phyloP scores from a whole-genome alignment of 2,797 vertebrate genomes.

The Hypotaenidia okinawae region DNA sequence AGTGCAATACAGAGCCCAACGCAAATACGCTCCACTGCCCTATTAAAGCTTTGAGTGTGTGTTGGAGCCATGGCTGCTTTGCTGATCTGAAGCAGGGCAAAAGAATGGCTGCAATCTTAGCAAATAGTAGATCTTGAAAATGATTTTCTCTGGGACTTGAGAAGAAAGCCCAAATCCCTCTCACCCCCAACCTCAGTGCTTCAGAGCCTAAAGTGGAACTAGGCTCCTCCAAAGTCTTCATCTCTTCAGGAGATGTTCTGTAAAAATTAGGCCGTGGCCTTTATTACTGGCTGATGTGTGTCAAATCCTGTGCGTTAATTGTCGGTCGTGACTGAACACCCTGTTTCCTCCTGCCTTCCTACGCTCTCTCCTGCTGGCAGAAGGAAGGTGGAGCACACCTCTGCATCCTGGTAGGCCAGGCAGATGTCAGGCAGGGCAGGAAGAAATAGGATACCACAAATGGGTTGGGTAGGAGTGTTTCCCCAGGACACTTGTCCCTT shows the following conservation, averaged over 20 bases:
- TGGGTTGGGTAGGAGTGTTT: not conserved
- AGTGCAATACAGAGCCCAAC: not conserved
- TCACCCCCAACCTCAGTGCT: not conserved
- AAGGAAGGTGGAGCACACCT: not conserved
- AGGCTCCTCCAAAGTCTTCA: not conserved
- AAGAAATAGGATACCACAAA: not conserved
- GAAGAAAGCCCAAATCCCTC: not conserved
- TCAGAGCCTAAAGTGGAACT: not conserved
- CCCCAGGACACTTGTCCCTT: not conserved
- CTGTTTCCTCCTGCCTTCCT: not conserved
- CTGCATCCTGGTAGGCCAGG: not conserved
- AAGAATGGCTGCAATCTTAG: not conserved
- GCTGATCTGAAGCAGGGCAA: not conserved
- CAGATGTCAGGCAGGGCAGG: not conserved
- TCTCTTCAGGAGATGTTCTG: not conserved
- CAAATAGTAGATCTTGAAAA: not conserved
- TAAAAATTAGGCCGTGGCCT: not conserved
- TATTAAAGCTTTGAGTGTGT: not conserved
- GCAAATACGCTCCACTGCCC: not conserved
- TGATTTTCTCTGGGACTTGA: not conserved
- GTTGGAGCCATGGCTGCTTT: not conserved
- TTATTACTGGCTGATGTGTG: not conserved
- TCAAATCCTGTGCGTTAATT: not conserved
- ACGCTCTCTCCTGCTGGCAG: not conserved
- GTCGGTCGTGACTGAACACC: not conserved